Evolutionary conservation across 2,797 vertebrate genomes (phyloP).

Genomic region (Pachyuromys duprasi): DNA sequence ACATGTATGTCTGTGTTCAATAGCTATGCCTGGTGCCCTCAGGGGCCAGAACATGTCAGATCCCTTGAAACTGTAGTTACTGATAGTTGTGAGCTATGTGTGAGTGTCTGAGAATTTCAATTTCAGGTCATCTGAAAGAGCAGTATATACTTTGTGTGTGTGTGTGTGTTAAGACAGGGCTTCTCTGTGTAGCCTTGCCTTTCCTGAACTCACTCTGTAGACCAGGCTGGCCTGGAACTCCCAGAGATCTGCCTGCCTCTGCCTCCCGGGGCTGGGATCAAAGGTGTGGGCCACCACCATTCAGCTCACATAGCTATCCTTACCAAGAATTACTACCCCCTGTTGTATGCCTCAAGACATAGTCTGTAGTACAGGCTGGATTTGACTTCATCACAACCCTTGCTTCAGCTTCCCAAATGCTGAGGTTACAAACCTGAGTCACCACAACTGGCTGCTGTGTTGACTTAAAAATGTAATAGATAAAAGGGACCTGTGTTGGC

Average conservation of each 20-base stretch:
- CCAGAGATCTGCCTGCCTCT: no score
- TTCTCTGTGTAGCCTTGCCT: no score
- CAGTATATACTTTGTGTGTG: not conserved
- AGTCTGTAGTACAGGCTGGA: not conserved
- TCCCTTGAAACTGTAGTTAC: not conserved
- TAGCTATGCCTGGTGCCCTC: not conserved
- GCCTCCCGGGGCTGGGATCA: not conserved
- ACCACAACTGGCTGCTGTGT: not conserved
- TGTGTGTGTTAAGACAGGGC: no score
- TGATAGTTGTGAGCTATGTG: not conserved
- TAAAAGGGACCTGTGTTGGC: not conserved
- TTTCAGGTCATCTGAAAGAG: not conserved
- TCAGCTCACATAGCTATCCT: not conserved
- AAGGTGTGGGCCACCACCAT: not conserved
- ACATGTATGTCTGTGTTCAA: not conserved
- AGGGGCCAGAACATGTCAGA: not conserved
- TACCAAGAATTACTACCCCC: not conserved
- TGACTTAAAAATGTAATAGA: not conserved
- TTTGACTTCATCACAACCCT: not conserved
- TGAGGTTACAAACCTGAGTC: not conserved
- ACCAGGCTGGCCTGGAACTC: no score
- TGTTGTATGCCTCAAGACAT: not conserved
- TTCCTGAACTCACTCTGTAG: no score
- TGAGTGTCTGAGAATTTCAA: not conserved
- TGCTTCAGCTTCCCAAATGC: not conserved